A percentile compares a stretch with the other conserved stretches of the same genome.
phyloP scores from a whole-genome alignment of 1,140 invertebrate genomes.

The Ceratoteleas bidentatus region DNA sequence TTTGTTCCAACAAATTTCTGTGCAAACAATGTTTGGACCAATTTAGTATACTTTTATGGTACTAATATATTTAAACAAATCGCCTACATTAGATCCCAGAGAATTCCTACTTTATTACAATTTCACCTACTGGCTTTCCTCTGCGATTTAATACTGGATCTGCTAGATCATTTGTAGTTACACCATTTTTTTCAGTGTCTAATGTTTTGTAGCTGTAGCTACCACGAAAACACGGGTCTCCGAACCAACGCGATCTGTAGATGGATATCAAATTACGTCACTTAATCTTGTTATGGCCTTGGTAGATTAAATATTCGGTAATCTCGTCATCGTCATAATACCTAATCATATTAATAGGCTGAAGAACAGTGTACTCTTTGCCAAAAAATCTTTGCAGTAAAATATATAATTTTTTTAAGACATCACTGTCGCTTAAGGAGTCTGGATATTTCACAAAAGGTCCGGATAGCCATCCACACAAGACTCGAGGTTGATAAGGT shows the following conservation, averaged over 20 bases:
- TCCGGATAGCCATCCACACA: slow-evolving; percentile 85
- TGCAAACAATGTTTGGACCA: too few relatives aligned
- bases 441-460: slow-evolving; percentile 83
- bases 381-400: slow-evolving; percentile 81
- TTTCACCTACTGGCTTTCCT: slow-evolving; percentile 70
- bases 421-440: slow-evolving; percentile 78
- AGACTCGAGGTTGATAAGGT: slow-evolving; percentile 84
- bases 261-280: too few relatives aligned
- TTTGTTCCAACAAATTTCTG: too few relatives aligned
- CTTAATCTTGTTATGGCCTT: too few relatives aligned
- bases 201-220: slow-evolving; percentile 87
- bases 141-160: slow-evolving; percentile 69
- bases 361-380: slow-evolving; percentile 81
- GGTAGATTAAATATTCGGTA: too few relatives aligned
- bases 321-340: too few relatives aligned
- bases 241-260: slow-evolving; percentile 87
- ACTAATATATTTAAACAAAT: too few relatives aligned
- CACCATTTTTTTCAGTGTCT: slow-evolving; percentile 72
- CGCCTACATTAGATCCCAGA: too few relatives aligned
- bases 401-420: slow-evolving; percentile 78
- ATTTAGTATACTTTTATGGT: too few relatives aligned
- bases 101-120: too few relatives aligned
- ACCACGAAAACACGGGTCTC: slow-evolving; percentile 85
- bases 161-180: slow-evolving; percentile 61
- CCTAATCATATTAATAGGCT: slow-evolving; percentile 76